phyloP scores from a whole-genome alignment of 35 echinoderm and acorn worm species.

The Lytechinus variegatus region DNA sequence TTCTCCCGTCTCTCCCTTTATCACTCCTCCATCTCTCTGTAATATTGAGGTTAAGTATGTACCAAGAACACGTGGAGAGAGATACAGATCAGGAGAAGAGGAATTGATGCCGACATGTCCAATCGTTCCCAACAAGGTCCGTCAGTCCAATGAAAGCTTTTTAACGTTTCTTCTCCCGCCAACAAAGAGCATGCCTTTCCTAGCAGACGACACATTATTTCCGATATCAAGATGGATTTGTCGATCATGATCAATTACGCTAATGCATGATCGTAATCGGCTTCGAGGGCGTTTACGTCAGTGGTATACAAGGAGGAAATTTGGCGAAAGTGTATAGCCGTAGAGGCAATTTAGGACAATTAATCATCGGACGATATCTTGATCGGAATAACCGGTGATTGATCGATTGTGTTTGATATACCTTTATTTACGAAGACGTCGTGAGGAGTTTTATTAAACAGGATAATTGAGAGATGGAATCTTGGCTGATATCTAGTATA shows the following conservation, averaged over 20 bases:
- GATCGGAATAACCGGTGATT: background rate
- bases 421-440: background rate
- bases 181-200: background rate
- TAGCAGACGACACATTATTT: background rate
- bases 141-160: background rate
- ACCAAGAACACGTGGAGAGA: background rate
- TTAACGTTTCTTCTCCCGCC: background rate
- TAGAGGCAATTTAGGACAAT: background rate
- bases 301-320: background rate
- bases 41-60: background rate
- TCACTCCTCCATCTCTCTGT: background rate
- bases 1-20: background rate
- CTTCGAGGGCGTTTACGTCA: background rate
- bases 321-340: background rate
- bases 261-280: constrained; percentile 34
- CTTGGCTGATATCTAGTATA: too few species aligned
- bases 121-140: background rate
- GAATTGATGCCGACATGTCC: background rate
- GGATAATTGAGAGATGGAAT: background rate
- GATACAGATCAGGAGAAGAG: background rate
- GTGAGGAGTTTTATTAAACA: background rate
- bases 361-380: background rate
- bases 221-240: constrained; percentile 15
- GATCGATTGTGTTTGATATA: background rate
- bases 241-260: constrained; percentile 35